Evolutionary conservation across 2,797 vertebrate species (phyloP), one percentile per base, ranked within the genome.

Genomic region (Varecia variegata): DNA sequence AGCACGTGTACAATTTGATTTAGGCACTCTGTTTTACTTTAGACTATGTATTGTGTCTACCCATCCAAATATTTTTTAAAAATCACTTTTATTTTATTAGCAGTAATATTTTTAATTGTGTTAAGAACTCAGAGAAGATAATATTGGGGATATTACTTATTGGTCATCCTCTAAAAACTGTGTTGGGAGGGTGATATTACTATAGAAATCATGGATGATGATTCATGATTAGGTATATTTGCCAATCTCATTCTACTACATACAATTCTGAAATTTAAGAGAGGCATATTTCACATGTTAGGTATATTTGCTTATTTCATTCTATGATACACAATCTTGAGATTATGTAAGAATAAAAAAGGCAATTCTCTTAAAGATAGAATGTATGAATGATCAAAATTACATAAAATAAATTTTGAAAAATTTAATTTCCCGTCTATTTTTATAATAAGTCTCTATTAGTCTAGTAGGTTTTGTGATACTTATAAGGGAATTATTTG

Each of bases 1-100:
- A 95, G 62, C 65, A 96, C 23, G 68, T 58, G 15, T 77, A 68
- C 35, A 25, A 80, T 68, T 88, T 87, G 30, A 35, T 94, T 38
- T 92, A 67, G 80, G 20, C 12, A 54, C 8, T 60, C 7, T 65
- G 74, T 84, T 95, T 96, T 93, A 80, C 92, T 95, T 96, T 88
- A 95, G 32, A 81, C 3, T 47, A 45, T 52, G 23, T 56, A 92
- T 67, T 20, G 1, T 90, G 7, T 90, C 67, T 15, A 71, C 21
- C 12, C 2, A 47, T 90, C 2, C 7, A 89, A 40, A 68, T 43
- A 65, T 83, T 81, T 83, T 93, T 93, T 62, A 54, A 76, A 74
- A 88, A 60, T 82, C 27, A 45, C 27, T 81, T 95, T 93, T 89
- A 62, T 27, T 67, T 56, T 25, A 71, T 90, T 82, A 76, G 4